Conservation (phyloP, 2,888 invertebrate genomes). For the Zaprionus obscuricornis region DNA sequence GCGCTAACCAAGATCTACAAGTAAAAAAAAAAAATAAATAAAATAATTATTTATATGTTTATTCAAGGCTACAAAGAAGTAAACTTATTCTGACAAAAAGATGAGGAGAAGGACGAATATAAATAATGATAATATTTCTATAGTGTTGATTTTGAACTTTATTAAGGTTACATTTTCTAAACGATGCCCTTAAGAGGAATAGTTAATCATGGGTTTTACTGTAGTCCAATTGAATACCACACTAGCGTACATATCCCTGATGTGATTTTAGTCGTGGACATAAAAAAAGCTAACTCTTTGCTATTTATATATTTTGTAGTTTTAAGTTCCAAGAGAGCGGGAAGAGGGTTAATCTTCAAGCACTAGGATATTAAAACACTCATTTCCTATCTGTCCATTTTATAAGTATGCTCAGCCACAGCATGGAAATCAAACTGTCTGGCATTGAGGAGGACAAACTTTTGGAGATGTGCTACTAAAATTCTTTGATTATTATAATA, state of each 20-base stretch:
- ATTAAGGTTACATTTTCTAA: constrained; percentile 70
- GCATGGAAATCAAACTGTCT: neutral
- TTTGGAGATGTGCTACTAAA: too few relatives aligned
- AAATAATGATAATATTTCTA: neutral
- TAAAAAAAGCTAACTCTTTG: neutral
- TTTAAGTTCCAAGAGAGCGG: constrained; percentile 41
- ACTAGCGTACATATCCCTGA: constrained; percentile 30
- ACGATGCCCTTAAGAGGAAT: constrained; percentile 79
- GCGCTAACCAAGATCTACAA: constrained; percentile 94
- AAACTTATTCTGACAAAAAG: too few relatives aligned
- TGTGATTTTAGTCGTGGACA: constrained; percentile 62
- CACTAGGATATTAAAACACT: constrained; percentile 59
- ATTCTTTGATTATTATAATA: too few relatives aligned
- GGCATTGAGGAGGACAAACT: constrained; percentile 55
- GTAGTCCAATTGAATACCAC: constrained; percentile 74
- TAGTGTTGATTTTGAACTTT: constrained; percentile 59
- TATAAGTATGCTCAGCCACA: constrained; percentile 29
- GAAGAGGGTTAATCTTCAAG: constrained; percentile 34
- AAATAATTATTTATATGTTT: neutral
- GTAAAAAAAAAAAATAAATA: neutral
- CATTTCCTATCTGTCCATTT: constrained; percentile 37
- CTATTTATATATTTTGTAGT: constrained; percentile 10
- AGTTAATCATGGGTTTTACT: constrained; percentile 58
- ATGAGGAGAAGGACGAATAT: neutral
- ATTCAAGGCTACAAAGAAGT: too few relatives aligned